Base-by-base conservation (phyloP, 2,113 vertebrate species). In the Albula glossodonta region DNA sequence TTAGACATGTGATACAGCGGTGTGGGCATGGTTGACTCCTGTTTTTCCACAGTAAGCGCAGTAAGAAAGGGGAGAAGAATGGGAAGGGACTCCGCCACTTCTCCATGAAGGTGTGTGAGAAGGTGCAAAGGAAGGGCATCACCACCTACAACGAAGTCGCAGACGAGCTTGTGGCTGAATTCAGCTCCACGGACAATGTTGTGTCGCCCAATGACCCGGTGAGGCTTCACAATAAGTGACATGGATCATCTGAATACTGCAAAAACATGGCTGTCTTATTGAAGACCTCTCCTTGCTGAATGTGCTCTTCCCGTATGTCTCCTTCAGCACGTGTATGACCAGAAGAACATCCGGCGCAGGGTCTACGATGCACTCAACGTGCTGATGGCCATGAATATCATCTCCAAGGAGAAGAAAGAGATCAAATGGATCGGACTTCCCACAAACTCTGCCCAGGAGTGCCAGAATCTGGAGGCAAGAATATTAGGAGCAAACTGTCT, bases 381-480 rank as follows among this genome's bases (percentile, higher is more conserved):
- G 90, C 96, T 99, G 81, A 99, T 99, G 98, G 98, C 98, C 91
- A 99, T 99, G 98, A 99, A 99, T 92, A 99, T 99, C 91, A 99
- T 99, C 94, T 99, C 98, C 52, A 99, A 99, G 94, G 98, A 99
- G 94, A 99, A 99, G 91, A 99, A 99, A 84, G 98, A 99, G 95
- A 99, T 99, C 89, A 98, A 96, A 87, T 99, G 98, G 98, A 99
- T 99, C 17, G 98, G 98, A 74, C 95, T 99, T 88, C 98, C 98
- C 90, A 99, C 98, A 90, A 99, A 99, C 96, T 99, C 98, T 0
- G 98, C 98, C 87, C 98, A 99, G 95, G 98, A 99, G 93, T 99
- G 98, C 93, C 98, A 99, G 94, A 99, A 98, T 91, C 93, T 99
- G 80, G 98, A 99, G 97, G 98, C 99, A 88, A 87, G 88, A 41